Evolutionary conservation across 1,140 invertebrate genomes (phyloP).

Genomic region (Drosophila funebris): DNA sequence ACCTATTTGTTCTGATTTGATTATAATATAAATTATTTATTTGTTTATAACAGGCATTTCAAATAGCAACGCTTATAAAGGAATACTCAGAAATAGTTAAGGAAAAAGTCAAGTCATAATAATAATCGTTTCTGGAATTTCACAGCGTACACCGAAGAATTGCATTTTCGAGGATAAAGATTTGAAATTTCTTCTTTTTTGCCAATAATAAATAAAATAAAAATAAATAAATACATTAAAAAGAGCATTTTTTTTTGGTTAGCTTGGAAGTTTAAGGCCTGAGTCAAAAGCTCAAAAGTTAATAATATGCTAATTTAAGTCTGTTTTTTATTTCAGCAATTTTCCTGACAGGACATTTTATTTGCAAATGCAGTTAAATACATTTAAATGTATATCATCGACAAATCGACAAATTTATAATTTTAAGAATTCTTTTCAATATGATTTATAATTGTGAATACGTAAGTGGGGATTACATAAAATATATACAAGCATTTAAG

Average conservation of each 20-base stretch:
- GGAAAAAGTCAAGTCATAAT: constrained; percentile 7
- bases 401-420: no score
- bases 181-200: not conserved
- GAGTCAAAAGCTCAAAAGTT: no score
- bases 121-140: not conserved
- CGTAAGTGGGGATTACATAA: constrained; percentile 14
- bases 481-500: constrained; percentile 24
- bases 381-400: no score
- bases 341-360: no score
- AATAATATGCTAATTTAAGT: no score
- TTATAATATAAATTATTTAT: not conserved
- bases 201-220: not conserved
- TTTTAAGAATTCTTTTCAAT: no score
- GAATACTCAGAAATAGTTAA: constrained; percentile 93
- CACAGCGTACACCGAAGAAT: not conserved
- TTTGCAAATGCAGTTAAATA: no score
- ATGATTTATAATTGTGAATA: no score
- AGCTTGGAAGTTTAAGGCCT: no score
- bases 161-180: not conserved
- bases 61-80: constrained; percentile 96
- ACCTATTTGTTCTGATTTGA: not conserved
- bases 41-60: constrained; percentile 89
- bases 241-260: no score
- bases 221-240: not conserved
- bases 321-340: no score